Percentiles rank a stretch among this genome's conserved stretches.
Evolutionary conservation across 1,140 invertebrate species (phyloP).

Genomic region (Brevipalpus yothersi): DNA sequence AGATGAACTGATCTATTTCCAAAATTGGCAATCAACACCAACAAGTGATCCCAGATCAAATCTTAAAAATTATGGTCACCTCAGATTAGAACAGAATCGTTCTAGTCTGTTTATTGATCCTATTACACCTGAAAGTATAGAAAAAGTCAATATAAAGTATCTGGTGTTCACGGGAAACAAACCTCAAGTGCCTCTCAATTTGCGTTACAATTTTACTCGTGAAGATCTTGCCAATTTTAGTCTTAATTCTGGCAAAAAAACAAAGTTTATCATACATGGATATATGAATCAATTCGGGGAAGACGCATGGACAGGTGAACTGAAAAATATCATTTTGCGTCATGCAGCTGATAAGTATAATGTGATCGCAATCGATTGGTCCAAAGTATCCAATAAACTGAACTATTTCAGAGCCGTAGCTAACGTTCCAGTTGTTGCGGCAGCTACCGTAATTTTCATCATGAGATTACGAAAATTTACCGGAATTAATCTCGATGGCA

Average conservation of each 20-base stretch:
- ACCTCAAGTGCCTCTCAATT: neutral
- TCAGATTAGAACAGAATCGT: too few species aligned
- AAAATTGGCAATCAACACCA: too few species aligned
- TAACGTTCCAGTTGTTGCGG: slow-evolving; percentile 35
- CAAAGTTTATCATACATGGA: slow-evolving; percentile 6
- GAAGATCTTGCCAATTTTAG: neutral
- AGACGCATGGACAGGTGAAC: neutral
- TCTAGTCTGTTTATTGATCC: too few species aligned
- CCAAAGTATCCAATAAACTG: slow-evolving; percentile 20
- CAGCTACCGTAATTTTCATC: slow-evolving; percentile 28
- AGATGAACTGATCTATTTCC: too few species aligned
- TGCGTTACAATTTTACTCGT: neutral
- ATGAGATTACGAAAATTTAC: slow-evolving; percentile 13
- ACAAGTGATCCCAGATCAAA: too few species aligned
- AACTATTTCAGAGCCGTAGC: slow-evolving; percentile 30
- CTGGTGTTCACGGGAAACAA: slow-evolving; percentile 1
- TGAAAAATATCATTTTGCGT: slow-evolving; percentile 1
- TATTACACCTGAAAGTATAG: slow-evolving; percentile 5
- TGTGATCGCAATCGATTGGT: slow-evolving; percentile 6
- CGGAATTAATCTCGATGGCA: slow-evolving; percentile 20
- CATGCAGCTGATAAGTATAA: neutral
- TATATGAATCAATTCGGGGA: neutral
- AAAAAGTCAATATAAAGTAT: neutral
- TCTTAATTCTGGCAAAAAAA: neutral
- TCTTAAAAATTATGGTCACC: too few species aligned